These are phyloP conservation scores for Origma solitaria DNA, from an alignment of 2,113 vertebrate species.

Conservation along the genomic window DNA sequence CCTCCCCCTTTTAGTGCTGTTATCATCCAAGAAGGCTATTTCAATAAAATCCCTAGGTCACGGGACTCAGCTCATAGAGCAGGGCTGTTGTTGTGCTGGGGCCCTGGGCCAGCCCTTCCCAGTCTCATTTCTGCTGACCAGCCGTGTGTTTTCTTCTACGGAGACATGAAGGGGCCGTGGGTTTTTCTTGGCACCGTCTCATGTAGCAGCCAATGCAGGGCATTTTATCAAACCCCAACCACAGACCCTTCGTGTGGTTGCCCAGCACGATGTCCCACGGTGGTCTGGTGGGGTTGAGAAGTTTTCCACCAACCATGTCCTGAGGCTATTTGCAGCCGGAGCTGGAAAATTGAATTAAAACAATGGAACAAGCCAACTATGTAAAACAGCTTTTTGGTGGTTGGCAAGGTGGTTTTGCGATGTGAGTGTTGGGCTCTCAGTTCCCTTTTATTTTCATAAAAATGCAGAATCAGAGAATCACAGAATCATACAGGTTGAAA, in stretches of 20 bases:
- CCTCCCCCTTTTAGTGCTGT: not conserved
- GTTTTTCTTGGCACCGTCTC: not conserved
- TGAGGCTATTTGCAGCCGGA: not conserved
- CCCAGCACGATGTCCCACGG: not conserved
- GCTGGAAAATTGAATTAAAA: conserved; percentile 34
- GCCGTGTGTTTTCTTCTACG: not conserved
- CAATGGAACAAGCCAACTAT: not conserved
- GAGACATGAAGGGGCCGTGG: not conserved
- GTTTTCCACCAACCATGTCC: not conserved
- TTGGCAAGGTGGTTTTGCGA: not conserved
- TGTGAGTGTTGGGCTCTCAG: not conserved
- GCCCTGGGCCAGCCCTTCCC: not conserved
- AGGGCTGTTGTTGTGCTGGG: not conserved
- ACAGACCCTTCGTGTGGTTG: not conserved
- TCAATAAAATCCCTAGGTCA: not conserved
- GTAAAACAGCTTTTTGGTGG: not conserved
- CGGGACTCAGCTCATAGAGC: not conserved
- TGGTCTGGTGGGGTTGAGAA: not conserved
- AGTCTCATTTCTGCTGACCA: not conserved
- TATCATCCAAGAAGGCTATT: not conserved
- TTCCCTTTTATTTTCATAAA: not conserved
- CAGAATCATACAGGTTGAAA: not conserved
- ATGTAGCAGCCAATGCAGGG: not conserved
- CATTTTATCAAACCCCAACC: not conserved
- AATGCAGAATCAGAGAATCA: not conserved